Percentiles rank a stretch among this genome's conserved stretches.
These are phyloP conservation scores for Odontamblyopus lacepedii DNA, from an alignment of 2,797 vertebrate genomes.

Conservation along the genomic window DNA sequence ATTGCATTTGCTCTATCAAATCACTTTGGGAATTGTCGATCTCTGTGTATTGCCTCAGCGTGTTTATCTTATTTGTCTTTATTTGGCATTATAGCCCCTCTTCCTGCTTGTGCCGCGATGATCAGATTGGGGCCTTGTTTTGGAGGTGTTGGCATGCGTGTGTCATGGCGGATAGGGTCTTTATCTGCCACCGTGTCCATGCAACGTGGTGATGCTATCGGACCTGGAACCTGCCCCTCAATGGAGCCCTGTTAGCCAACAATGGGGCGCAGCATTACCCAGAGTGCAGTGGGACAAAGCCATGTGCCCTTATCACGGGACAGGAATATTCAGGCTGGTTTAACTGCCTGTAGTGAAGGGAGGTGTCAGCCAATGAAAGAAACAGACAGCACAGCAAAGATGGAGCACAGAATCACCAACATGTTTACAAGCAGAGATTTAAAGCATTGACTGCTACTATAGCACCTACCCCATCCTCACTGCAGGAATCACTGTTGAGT, in stretches of 20 bases:
- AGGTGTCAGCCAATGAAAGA: constrained; percentile 60
- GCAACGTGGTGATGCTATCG: constrained; percentile 76
- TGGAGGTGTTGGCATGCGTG: constrained; percentile 64
- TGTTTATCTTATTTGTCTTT: constrained; percentile 72
- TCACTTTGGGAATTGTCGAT: constrained; percentile 46
- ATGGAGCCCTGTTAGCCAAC: constrained; percentile 76
- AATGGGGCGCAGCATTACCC: constrained; percentile 77
- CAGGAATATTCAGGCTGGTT: constrained; percentile 77
- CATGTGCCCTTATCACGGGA: constrained; percentile 63
- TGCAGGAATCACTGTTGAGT: too few relatives aligned
- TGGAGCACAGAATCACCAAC: constrained; percentile 33
- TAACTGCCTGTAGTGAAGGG: constrained; percentile 62
- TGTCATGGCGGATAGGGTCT: constrained; percentile 70
- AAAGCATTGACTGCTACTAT: constrained; percentile 15
- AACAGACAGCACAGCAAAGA: constrained; percentile 40
- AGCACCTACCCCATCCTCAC: not conserved
- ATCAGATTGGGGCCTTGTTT: constrained; percentile 72
- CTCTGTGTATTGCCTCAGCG: constrained; percentile 48
- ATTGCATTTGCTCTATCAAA: constrained; percentile 63
- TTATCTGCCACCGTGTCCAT: constrained; percentile 75
- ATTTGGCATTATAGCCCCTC: constrained; percentile 61
- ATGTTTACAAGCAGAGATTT: constrained; percentile 51
- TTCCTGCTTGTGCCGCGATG: constrained; percentile 50
- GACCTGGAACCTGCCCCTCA: constrained; percentile 69
- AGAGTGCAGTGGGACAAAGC: constrained; percentile 74